phyloP scores from a whole-genome alignment of 1,140 invertebrate genomes.

The Drosophila pectinifera region DNA sequence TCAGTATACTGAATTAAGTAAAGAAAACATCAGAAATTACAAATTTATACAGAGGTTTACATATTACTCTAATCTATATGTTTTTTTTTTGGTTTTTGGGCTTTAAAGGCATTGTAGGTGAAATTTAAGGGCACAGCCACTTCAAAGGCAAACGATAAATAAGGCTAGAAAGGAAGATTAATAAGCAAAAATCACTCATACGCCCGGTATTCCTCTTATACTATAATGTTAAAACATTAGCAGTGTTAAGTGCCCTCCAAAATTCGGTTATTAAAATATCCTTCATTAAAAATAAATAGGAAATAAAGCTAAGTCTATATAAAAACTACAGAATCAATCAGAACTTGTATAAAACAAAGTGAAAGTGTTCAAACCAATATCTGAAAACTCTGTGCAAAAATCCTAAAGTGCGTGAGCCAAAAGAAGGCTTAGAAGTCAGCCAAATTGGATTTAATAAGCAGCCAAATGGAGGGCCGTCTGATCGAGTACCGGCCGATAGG shows the following conservation, averaged over 20 bases:
- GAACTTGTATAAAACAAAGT: conserved; percentile 1
- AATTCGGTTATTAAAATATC: not conserved
- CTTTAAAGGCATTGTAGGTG: too few species aligned
- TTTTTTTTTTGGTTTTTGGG: too few species aligned
- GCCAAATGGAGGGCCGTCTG: conserved; percentile 87
- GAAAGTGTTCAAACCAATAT: not conserved
- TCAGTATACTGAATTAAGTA: not conserved
- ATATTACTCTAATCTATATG: too few species aligned
- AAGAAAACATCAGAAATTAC: too few species aligned
- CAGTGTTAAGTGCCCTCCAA: not conserved
- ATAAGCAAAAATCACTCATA: not conserved
- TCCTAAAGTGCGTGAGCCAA: not conserved
- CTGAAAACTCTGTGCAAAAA: not conserved
- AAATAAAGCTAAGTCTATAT: not conserved
- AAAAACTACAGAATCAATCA: not conserved
- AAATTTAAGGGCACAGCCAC: too few species aligned
- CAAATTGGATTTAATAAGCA: conserved; percentile 43
- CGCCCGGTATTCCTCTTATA: not conserved
- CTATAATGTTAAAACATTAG: too few species aligned
- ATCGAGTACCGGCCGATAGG: conserved; percentile 88
- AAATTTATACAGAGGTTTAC: too few species aligned
- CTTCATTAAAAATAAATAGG: not conserved
- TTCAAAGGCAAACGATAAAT: too few species aligned
- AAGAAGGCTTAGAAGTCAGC: not conserved
- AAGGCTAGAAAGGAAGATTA: not conserved